Evolutionary conservation across 2,113 vertebrate species (phyloP), one percentile per base, ranked within the genome.

Genomic region (Tympanuchus pallidicinctus): DNA sequence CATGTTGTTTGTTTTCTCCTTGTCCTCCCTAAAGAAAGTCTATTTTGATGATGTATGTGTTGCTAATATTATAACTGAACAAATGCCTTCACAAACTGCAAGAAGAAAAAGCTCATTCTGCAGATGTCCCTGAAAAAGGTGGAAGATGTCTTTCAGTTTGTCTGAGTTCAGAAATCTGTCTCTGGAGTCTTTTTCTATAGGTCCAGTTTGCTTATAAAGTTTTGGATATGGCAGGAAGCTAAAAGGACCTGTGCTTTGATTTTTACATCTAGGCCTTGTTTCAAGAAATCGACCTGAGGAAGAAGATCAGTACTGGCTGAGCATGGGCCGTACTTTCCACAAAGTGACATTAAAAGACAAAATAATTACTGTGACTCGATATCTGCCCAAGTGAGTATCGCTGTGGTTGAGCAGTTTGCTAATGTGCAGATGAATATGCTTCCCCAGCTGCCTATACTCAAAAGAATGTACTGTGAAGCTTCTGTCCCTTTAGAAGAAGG

Each of bases 251-350:
- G 19, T 67, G 43, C 66, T 63, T 71, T 87, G 36, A 73, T 88
- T 90, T 66, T 36, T 43, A 36, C 54, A 34, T 7, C 64, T 87
- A 99, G 99, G 99, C 42, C 97, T 99, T 60, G 98, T 99, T 57
- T 99, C 99, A 43, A 97, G 99, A 74, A 98, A 98, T 54, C 98
- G 98, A 27, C 97, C 98, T 0, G 99, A 99, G 80, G 99, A 99
- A 78, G 99, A 99, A 88, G 98, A 98, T 20, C 97, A 99, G 66
- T 99, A 98, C 95, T 99, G 99, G 99, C 98, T 99, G 93, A 99
- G 99, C 61, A 99, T 99, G 99, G 99, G 99, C 27, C 98, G 99
- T 24, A 99, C 99, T 8, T 99, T 99, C 96, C 99, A 99, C 89
- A 99, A 99, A 97, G 99, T 99, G 70, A 98, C 98, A 11, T 96